A percentile compares a stretch with the other conserved stretches of the same genome.
These are phyloP conservation scores for Limnephilus rhombicus DNA, from an alignment of 2,888 invertebrate species.

Conservation along the genomic window DNA sequence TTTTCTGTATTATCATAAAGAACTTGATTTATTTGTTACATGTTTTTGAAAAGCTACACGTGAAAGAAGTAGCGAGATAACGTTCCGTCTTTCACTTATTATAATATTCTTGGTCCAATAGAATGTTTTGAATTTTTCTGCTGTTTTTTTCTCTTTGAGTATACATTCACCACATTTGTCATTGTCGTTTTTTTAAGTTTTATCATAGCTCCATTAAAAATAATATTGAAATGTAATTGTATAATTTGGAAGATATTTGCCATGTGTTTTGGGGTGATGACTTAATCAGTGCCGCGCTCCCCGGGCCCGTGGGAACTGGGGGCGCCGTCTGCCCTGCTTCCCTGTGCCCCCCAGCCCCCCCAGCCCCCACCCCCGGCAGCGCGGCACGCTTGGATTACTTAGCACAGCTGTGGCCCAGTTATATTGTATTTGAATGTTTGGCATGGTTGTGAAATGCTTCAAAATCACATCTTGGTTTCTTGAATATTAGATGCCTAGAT, in stretches of 20 bases:
- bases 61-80: constrained; percentile 31
- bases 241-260: constrained; percentile 59
- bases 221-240: constrained; percentile 54
- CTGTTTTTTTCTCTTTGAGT: constrained; percentile 52
- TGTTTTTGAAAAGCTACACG: constrained; percentile 46
- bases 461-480: constrained; percentile 66
- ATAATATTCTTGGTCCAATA: constrained; percentile 58
- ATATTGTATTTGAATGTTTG: constrained; percentile 66
- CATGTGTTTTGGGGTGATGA: constrained; percentile 64
- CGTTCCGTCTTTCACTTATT: constrained; percentile 35
- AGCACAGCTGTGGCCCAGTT: constrained; percentile 66
- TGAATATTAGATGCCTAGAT: constrained; percentile 67
- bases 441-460: constrained; percentile 67
- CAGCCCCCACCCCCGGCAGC: constrained; percentile 27
- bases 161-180: constrained; percentile 59
- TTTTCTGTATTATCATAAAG: constrained; percentile 58
- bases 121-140: constrained; percentile 57
- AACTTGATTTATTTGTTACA: constrained; percentile 55
- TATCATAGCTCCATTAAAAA: constrained; percentile 49
- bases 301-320: constrained; percentile 49
- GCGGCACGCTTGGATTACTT: constrained; percentile 66
- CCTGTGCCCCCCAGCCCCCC: constrained; percentile 34
- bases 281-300: constrained; percentile 61
- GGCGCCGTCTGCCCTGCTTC: too few species aligned
- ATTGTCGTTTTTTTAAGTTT: constrained; percentile 58